These are phyloP conservation scores for Temnothorax rugatulus DNA, from an alignment of 2,888 invertebrate genomes.

Conservation along the genomic window DNA sequence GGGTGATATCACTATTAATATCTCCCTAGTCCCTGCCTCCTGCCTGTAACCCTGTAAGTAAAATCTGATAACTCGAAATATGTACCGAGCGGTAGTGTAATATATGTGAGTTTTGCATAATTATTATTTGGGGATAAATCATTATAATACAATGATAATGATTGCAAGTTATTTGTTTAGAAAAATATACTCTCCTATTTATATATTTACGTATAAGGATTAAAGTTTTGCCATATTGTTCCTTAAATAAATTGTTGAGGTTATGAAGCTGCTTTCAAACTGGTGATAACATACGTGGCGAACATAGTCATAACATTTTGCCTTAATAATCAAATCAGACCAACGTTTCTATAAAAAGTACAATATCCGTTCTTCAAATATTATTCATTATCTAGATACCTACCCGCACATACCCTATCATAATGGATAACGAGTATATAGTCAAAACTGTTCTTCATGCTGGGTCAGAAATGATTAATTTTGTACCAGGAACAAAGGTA, in stretches of 20 bases:
- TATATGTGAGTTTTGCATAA: background rate
- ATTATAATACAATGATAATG: background rate
- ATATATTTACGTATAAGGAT: background rate
- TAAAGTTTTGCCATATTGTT: background rate
- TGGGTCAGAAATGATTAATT: conserved; percentile 90
- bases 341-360: background rate
- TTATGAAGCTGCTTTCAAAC: background rate
- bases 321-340: background rate
- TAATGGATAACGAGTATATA: conserved; percentile 85
- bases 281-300: background rate
- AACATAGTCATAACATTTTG: background rate
- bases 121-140: background rate
- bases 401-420: conserved; percentile 9
- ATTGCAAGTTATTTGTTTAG: background rate
- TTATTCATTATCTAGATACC: conserved; percentile 6
- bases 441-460: conserved; percentile 90
- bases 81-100: too few species aligned
- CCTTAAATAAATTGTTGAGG: background rate
- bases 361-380: conserved; percentile 24
- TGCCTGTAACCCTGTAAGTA: too few species aligned
- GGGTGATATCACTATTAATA: too few species aligned
- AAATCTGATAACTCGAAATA: too few species aligned
- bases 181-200: background rate
- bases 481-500: conserved; percentile 92
- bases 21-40: too few species aligned